Percentiles rank a stretch among this genome's conserved stretches.
phyloP scores from a whole-genome alignment of 2,113 vertebrate genomes.

The Silurus glanis region DNA sequence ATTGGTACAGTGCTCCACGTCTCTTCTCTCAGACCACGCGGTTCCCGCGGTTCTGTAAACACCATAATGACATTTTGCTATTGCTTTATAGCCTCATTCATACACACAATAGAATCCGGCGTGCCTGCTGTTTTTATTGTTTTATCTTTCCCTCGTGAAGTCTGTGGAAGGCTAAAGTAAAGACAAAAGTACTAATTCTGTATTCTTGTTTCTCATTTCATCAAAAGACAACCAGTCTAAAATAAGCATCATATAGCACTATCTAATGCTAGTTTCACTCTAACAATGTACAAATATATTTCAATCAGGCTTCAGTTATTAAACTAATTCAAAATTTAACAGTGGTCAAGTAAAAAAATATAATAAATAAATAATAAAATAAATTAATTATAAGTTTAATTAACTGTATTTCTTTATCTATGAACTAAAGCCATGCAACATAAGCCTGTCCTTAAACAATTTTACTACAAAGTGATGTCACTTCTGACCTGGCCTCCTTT shows the following conservation, averaged over 20 bases:
- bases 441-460: not conserved
- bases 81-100: conserved; percentile 2
- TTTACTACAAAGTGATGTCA: not conserved
- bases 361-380: no score
- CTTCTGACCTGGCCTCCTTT: conserved; percentile 83
- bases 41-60: conserved; percentile 71
- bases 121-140: not conserved
- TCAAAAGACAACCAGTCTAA: not conserved
- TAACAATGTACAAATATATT: not conserved
- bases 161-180: not conserved
- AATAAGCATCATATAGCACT: not conserved
- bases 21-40: conserved; percentile 81
- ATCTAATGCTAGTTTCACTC: not conserved
- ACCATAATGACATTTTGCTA: conserved; percentile 20
- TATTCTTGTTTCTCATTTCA: not conserved
- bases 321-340: not conserved
- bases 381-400: not conserved
- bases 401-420: not conserved
- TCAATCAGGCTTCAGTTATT: not conserved
- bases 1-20: conserved; percentile 97
- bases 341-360: not conserved
- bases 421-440: not conserved
- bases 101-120: not conserved
- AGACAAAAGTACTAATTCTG: not conserved
- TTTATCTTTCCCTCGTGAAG: not conserved